These are phyloP conservation scores for Aphaenogaster rudis DNA, from an alignment of 1,140 invertebrate species.

Conservation along the genomic window DNA sequence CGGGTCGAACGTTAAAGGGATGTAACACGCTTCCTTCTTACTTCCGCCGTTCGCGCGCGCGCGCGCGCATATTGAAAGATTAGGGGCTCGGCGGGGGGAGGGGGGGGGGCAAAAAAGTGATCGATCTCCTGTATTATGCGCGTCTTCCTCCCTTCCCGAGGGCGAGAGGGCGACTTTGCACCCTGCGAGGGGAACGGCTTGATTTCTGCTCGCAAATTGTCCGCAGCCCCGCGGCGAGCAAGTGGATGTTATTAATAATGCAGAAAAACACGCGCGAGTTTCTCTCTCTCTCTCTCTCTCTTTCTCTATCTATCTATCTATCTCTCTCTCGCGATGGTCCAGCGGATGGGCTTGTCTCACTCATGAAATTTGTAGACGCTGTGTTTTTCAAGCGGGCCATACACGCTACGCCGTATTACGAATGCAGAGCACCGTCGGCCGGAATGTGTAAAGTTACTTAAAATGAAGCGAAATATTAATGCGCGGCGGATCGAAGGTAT, in stretches of 20 bases:
- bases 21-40: constrained; percentile 38
- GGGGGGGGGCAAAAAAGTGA: constrained; percentile 15
- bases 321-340: not conserved
- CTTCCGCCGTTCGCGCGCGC: constrained; percentile 8
- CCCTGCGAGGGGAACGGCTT: not conserved
- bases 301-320: not conserved
- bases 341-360: constrained; percentile 34
- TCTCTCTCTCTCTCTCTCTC: not conserved
- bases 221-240: not conserved
- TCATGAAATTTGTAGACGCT: constrained; percentile 50
- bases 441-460: constrained; percentile 49
- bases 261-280: constrained; percentile 33
- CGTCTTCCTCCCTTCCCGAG: not conserved
- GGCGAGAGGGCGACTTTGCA: not conserved
- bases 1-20: constrained; percentile 33
- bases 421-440: constrained; percentile 9
- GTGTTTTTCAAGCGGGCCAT: constrained; percentile 33
- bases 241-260: constrained; percentile 47
- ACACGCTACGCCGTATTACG: not conserved
- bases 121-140: constrained; percentile 61
- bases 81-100: not conserved
- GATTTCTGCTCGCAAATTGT: constrained; percentile 45
- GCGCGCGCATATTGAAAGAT: constrained; percentile 45
- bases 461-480: constrained; percentile 41
- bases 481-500: constrained; percentile 3